Conservation (phyloP, 1,140 invertebrate genomes). For the Tetramorium simillimum region DNA sequence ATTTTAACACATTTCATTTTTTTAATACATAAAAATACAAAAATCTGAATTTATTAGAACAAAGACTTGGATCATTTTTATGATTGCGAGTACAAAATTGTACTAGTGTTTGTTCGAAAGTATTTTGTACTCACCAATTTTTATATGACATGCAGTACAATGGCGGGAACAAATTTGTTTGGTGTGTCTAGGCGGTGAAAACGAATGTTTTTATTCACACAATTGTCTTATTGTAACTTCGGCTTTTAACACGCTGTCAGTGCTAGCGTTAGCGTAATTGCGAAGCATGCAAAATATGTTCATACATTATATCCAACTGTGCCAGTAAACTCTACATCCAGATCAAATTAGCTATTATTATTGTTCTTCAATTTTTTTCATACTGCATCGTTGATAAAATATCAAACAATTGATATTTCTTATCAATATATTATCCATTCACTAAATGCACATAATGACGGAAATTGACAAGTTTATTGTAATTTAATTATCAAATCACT, state of each 20-base stretch:
- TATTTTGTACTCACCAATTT: slow-evolving; percentile 30
- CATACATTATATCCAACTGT: neutral
- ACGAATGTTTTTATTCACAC: slow-evolving; percentile 37
- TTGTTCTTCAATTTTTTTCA: neutral
- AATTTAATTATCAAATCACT: slow-evolving; percentile 24
- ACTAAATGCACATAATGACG: neutral
- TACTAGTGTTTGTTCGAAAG: neutral
- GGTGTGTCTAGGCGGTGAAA: slow-evolving; percentile 6
- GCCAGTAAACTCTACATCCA: neutral
- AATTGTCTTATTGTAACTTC: slow-evolving; percentile 13
- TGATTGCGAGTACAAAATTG: neutral
- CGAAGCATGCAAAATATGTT: neutral
- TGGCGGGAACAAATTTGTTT: slow-evolving; percentile 13
- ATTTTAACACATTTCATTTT: neutral
- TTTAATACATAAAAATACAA: neutral
- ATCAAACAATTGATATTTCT: neutral
- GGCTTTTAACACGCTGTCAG: neutral
- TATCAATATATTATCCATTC: neutral
- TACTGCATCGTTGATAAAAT: neutral
- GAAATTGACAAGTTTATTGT: neutral
- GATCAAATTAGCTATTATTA: neutral
- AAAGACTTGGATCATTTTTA: neutral
- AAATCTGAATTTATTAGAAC: neutral
- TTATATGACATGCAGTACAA: neutral
- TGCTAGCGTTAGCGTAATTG: slow-evolving; percentile 11